These are phyloP conservation scores for Thalassoma bifasciatum DNA, from an alignment of 2,113 vertebrate genomes.

Conservation along the genomic window DNA sequence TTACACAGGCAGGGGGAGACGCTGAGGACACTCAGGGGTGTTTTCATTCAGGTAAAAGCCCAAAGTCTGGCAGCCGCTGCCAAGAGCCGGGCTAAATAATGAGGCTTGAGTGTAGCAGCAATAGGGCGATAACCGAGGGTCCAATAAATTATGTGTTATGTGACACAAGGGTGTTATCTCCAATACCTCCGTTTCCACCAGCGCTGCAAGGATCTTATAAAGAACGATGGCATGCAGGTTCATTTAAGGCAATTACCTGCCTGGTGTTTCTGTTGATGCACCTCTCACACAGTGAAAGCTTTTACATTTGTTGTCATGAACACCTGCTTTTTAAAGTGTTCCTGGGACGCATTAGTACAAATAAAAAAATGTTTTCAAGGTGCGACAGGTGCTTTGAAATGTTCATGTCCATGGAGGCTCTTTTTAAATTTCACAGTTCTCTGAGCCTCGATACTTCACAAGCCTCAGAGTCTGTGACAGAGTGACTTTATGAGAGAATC, in stretches of 20 bases:
- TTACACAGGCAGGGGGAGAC: not conserved
- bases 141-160: constrained; percentile 52
- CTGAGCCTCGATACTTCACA: not conserved
- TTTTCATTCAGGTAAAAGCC: constrained; percentile 43
- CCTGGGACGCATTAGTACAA: not conserved
- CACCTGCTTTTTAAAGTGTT: not conserved
- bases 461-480: not conserved
- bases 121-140: constrained; percentile 35
- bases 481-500: not conserved
- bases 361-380: not conserved
- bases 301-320: not conserved
- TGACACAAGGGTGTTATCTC: constrained; percentile 40
- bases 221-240: not conserved
- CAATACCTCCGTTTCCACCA: not conserved
- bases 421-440: not conserved
- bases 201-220: not conserved
- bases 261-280: constrained; percentile 6
- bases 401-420: not conserved
- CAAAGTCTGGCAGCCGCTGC: constrained; percentile 32
- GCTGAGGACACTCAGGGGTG: constrained; percentile 27
- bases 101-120: constrained; percentile 43
- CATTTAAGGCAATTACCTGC: not conserved
- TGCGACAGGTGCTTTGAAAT: not conserved
- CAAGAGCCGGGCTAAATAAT: constrained; percentile 47
- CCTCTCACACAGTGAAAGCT: not conserved